Conservation (phyloP, 2,113 vertebrate genomes). For the Strix uralensis region DNA sequence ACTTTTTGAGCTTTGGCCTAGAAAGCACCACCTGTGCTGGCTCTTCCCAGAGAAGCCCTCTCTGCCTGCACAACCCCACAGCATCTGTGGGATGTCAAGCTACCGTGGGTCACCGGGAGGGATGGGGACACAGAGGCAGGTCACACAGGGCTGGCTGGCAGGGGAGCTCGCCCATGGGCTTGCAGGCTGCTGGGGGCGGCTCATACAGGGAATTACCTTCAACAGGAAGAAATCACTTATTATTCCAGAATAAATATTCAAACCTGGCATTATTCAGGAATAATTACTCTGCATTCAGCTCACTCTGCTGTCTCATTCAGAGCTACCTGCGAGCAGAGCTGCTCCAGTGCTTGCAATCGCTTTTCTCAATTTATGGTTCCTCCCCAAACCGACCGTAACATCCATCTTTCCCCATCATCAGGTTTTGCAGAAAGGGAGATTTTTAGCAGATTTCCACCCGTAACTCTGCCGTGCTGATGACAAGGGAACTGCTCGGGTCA, state of each 20-base stretch:
- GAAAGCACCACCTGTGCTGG: neutral
- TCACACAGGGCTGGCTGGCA: neutral
- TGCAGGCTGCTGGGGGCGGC: neutral
- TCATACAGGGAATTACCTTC: neutral
- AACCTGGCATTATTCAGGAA: neutral
- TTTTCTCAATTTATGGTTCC: neutral
- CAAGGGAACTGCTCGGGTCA: neutral
- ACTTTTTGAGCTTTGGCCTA: neutral
- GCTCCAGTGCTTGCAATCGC: neutral
- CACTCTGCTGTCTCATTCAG: neutral
- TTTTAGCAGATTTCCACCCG: neutral
- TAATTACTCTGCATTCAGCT: neutral
- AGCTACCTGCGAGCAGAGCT: neutral
- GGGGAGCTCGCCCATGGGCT: neutral
- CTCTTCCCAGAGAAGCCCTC: neutral
- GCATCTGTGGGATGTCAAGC: neutral
- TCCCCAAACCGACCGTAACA: neutral
- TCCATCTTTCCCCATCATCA: neutral
- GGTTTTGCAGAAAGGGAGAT: neutral
- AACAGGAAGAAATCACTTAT: neutral
- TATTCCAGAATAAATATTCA: neutral
- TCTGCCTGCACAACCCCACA: neutral
- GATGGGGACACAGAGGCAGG: neutral
- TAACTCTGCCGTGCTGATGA: neutral
- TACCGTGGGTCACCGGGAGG: rapidly evolving